Base-by-base conservation (phyloP, 2,888 invertebrate species). In the Acanthoscelides obtectus region DNA sequence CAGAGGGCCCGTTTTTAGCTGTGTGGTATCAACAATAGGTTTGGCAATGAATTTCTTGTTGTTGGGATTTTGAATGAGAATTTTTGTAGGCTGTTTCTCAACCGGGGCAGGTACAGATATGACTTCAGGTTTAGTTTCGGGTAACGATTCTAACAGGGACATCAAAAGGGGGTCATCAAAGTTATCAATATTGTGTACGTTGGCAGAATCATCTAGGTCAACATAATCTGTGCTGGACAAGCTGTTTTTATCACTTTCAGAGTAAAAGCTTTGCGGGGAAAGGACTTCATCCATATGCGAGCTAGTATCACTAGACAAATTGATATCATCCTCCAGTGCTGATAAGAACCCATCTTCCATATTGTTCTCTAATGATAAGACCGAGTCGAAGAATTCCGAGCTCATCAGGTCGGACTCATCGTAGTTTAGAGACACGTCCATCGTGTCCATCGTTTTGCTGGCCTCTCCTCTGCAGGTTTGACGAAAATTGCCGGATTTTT, bases 161-260 rank as follows among this genome's bases (percentile, higher is more conserved):
- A 80, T 79, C 71, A 80, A 77, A 72, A 81, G 72, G 12, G 80
- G 76, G 66, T 81, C 81, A 70, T 80, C 80, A 64, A 81, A 73
- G 19, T 75, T 75, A 66, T 81, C 80, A 66, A 79, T 75, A 72
- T 72, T 78, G 65, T 77, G 76, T 68, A 80, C 70, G 63, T 79
- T 73, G 8, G 79, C 76, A 72, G 80, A 80, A 74, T 81, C 81
- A 66, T 76, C 73, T 72, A 76, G 79, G 71, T 80, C 80, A 67
- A 76, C 73, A 69, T 77, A 79, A 1, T 45, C 45, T 6, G 12
- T 45, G 22, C 21, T 22, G 12, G 21, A 66, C 79, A 89, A 90
- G 76, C 90, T 91, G 63, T 91, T 91, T 20, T 92, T 86, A 69
- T 92, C 93, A 79, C 92, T 92, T 82, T 93, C 93, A 0, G 93